Evolutionary conservation across 2,888 invertebrate genomes (phyloP).

Genomic region (Globia sparganii): DNA sequence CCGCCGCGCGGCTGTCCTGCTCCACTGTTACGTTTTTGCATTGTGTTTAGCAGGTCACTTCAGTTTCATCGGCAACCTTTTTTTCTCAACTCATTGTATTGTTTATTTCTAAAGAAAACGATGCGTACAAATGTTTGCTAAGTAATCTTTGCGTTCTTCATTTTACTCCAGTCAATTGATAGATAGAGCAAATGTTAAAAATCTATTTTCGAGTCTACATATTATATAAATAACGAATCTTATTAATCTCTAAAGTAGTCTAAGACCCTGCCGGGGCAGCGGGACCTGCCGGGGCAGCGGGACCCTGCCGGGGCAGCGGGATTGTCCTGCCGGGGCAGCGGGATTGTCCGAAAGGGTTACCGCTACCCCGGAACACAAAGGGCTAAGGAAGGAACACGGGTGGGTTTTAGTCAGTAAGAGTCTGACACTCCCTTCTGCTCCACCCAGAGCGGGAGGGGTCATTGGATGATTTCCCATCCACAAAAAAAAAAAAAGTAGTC

Average conservation of each 20-base stretch:
- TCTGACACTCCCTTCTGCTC: no score
- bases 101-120: slow-evolving; percentile 25
- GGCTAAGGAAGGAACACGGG: no score
- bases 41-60: slow-evolving; percentile 51
- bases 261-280: slow-evolving; percentile 10
- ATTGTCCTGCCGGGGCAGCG: no score
- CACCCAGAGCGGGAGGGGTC: no score
- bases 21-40: slow-evolving; percentile 39
- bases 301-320: no score
- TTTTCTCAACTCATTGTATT: slow-evolving; percentile 7
- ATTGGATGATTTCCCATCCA: no score
- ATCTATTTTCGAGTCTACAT: slow-evolving; percentile 7
- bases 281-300: no score
- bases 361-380: no score
- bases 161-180: neutral
- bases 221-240: neutral
- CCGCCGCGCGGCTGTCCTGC: slow-evolving; percentile 25
- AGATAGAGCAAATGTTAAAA: slow-evolving; percentile 2
- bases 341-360: no score
- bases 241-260: slow-evolving; percentile 7
- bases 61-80: slow-evolving; percentile 27
- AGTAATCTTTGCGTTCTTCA: neutral
- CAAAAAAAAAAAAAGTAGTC: no score
- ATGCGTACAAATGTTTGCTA: slow-evolving; percentile 1
- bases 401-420: no score